Base-by-base conservation (phyloP, 2,113 vertebrate species). In the Misgurnus anguillicaudatus region DNA sequence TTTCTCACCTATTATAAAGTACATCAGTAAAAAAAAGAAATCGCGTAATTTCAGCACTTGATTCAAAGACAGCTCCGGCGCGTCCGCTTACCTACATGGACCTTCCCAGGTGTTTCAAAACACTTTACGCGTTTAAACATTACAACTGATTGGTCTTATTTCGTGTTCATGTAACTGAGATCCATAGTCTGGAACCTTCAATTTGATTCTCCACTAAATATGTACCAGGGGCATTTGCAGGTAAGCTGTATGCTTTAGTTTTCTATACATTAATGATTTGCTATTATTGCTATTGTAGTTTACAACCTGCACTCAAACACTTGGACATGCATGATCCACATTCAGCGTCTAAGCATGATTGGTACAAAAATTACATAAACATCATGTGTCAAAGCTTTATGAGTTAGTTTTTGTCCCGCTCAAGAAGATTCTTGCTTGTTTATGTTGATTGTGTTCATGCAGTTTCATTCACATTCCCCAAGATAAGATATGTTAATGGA, bases 151-250 rank as follows among this genome's bases (percentile, higher is more conserved):
- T 24, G 63, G 42, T 16, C 45, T 68, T 78, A 38, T 69, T 77
- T 83, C 87, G 87, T 80, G 72, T 77, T 90, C 82, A 84, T 86
- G 80, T 84, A 45, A 84, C 73, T 80, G 61, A 85, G 51, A 88
- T 68, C 84, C 80, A 48, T 65, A 13, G 78, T 57, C 78, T 68
- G 84, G 87, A 87, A 85, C 81, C 84, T 85, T 70, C 85, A 69
- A 60, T 76, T 82, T 73, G 63, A 87, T 83, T 86, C 85, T 84
- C 81, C 53, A 80, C 90, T 92, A 92, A 94, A 90, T 91, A 94
- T 94, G 93, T 94, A 93, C 93, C 93, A 93, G 93, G 93, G 93
- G 79, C 93, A 94, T 88, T 90, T 92, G 88, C 93, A 93, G 92
- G 93, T 93, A 91, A 93, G 90, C 42, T 31, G 24, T 31, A 31